phyloP scores from a whole-genome alignment of 1,140 invertebrate species.

The Cotesia vestalis region DNA sequence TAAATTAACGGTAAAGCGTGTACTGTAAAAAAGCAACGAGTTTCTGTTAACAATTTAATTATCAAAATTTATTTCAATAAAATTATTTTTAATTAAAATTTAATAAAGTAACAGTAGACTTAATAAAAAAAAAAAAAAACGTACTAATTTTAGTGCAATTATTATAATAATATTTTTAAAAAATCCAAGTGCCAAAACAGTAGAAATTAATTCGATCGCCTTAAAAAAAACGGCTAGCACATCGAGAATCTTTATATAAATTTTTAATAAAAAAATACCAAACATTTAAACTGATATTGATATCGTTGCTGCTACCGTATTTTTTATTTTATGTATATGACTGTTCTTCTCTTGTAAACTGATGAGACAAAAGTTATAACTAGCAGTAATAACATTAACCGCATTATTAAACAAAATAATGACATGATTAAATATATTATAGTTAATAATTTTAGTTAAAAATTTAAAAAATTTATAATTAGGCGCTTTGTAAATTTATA shows the following conservation, averaged over 20 bases:
- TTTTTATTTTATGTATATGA: not conserved
- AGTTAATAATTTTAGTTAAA: not conserved
- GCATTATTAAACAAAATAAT: not conserved
- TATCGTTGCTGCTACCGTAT: not conserved
- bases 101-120: no score
- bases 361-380: conserved; percentile 2
- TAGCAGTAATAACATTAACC: conserved; percentile 4
- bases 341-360: no score
- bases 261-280: no score
- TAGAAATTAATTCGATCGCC: conserved; percentile 58
- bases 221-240: conserved; percentile 43
- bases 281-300: not conserved
- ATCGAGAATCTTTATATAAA: conserved; percentile 33
- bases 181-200: conserved; percentile 63
- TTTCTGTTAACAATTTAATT: conserved; percentile 7
- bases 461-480: conserved; percentile 35
- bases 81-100: not conserved
- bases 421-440: conserved; percentile 19
- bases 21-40: conserved; percentile 31
- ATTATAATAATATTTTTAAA: conserved; percentile 25
- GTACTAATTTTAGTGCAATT: conserved; percentile 52
- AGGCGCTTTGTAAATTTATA: conserved; percentile 60
- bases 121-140: conserved; percentile 40
- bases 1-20: conserved; percentile 23
- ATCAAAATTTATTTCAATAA: not conserved